Conservation (phyloP, 1,140 invertebrate genomes). For the Micrasema minimum region DNA sequence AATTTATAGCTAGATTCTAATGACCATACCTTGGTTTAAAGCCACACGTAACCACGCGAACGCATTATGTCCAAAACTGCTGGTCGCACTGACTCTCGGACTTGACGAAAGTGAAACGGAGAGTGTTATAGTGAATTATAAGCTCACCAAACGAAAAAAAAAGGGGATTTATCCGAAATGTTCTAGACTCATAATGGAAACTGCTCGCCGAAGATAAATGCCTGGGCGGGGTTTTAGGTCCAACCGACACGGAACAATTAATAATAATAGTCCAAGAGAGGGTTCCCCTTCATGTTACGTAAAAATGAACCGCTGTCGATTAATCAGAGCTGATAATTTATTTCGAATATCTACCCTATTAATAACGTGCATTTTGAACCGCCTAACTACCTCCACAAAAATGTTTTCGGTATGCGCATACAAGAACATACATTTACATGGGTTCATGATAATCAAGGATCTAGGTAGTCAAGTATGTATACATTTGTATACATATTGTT, state of each 20-base stretch:
- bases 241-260: conserved; percentile 15
- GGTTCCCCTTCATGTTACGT: no score
- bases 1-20: conserved; percentile 5
- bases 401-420: no score
- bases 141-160: neutral
- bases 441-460: no score
- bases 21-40: neutral
- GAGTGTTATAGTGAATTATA: neutral
- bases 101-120: neutral
- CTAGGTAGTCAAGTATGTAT: no score
- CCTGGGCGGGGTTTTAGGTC: neutral
- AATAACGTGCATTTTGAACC: no score
- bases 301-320: no score
- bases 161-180: conserved; percentile 6
- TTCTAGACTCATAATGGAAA: neutral
- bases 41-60: conserved; percentile 27
- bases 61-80: conserved; percentile 3
- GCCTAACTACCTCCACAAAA: no score
- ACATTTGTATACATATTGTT: no score
- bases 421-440: no score
- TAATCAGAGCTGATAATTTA: no score
- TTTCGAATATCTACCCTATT: no score
- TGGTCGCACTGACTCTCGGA: neutral
- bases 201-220: neutral
- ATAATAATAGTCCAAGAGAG: conserved; percentile 1